Conservation (phyloP, 2,113 vertebrate species). For the Polyodon spathula region DNA sequence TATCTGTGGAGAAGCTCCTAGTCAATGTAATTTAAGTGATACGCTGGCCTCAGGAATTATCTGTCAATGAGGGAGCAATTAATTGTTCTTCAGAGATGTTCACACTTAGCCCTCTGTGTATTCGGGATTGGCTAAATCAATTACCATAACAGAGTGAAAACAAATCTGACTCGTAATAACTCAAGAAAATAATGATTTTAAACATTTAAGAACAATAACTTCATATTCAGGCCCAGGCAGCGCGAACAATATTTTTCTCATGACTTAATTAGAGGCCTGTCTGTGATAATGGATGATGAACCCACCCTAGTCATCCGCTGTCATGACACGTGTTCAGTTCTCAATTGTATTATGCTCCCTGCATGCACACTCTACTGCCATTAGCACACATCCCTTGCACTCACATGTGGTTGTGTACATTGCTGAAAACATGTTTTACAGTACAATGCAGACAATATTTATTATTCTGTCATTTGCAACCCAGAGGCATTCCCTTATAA, state of each 20-base stretch:
- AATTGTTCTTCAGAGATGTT: constrained; percentile 1
- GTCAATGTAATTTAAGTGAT: background rate
- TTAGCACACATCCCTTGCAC: too few relatives aligned
- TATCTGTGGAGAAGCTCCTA: background rate
- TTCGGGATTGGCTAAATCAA: constrained; percentile 7
- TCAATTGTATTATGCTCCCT: too few relatives aligned
- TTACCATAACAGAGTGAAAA: constrained; percentile 8
- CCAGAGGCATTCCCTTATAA: too few relatives aligned
- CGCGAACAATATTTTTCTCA: background rate
- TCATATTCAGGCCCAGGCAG: background rate
- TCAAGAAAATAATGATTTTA: background rate
- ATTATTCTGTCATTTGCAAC: too few relatives aligned
- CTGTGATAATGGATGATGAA: too few relatives aligned
- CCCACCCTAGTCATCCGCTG: too few relatives aligned
- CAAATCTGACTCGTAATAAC: constrained; percentile 5
- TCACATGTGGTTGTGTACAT: too few relatives aligned
- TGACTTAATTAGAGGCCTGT: too few relatives aligned
- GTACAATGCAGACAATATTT: too few relatives aligned
- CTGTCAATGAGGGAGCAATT: background rate
- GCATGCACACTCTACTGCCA: too few relatives aligned
- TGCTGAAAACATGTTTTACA: too few relatives aligned
- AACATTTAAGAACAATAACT: background rate
- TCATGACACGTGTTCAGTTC: too few relatives aligned
- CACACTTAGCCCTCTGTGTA: background rate
- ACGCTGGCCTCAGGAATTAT: constrained; percentile 5